Evolutionary conservation across 1,140 invertebrate genomes (phyloP).

Genomic region (Cydia fagiglandana): DNA sequence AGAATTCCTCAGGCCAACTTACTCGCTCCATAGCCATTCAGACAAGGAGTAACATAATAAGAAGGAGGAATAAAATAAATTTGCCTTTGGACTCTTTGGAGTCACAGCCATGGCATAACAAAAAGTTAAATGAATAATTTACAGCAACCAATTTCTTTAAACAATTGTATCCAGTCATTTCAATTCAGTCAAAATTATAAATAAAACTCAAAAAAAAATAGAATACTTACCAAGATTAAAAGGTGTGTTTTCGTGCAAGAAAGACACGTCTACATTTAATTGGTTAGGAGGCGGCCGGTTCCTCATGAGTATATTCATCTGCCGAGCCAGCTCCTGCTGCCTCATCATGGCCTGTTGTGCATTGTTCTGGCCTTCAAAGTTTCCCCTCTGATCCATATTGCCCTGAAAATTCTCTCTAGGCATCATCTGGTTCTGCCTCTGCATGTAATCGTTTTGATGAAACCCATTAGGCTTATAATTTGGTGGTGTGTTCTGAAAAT

Average conservation of each 20-base stretch:
- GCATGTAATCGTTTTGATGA: conserved; percentile 62
- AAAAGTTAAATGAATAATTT: too few relatives aligned
- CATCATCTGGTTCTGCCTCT: conserved; percentile 55
- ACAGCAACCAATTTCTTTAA: too few relatives aligned
- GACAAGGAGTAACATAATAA: too few relatives aligned
- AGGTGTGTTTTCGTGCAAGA: conserved; percentile 67
- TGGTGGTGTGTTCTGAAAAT: conserved; percentile 54
- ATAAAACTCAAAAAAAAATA: background rate
- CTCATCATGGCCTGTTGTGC: conserved; percentile 59
- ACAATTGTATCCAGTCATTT: too few relatives aligned
- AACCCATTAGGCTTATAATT: conserved; percentile 68
- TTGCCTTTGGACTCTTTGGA: too few relatives aligned
- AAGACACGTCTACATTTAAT: conserved; percentile 69
- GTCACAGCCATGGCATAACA: too few relatives aligned
- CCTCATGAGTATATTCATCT: conserved; percentile 68
- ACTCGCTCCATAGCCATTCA: too few relatives aligned
- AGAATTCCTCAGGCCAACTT: too few relatives aligned
- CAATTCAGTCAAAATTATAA: too few relatives aligned
- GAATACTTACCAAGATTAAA: conserved; percentile 66
- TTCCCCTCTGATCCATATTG: conserved; percentile 55
- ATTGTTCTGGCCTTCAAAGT: conserved; percentile 58
- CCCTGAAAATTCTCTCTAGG: conserved; percentile 53
- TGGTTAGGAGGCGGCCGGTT: conserved; percentile 66
- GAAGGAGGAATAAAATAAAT: too few relatives aligned
- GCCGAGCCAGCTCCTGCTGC: conserved; percentile 67